phyloP scores from a whole-genome alignment of 2,888 invertebrate genomes.

The Morpho deidamia region DNA sequence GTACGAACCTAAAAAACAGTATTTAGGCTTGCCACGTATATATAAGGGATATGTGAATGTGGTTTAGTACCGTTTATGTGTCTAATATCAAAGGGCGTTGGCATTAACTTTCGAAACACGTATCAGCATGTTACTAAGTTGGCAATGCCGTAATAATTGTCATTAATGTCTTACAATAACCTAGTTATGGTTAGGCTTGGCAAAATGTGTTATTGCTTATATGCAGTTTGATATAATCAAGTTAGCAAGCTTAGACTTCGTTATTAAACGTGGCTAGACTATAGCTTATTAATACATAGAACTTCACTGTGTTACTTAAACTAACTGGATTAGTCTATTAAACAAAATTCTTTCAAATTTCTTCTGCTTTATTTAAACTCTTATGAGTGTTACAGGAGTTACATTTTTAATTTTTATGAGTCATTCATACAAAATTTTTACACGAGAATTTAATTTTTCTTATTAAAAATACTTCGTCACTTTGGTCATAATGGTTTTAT shows the following conservation, averaged over 20 bases:
- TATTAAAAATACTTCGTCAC: too few relatives aligned
- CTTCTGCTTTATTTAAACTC: too few relatives aligned
- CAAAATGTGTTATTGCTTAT: not conserved
- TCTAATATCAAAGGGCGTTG: slow-evolving; percentile 36
- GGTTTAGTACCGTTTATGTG: slow-evolving; percentile 11
- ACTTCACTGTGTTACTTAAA: not conserved
- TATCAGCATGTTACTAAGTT: slow-evolving; percentile 14
- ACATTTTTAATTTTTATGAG: too few relatives aligned
- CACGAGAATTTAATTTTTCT: too few relatives aligned
- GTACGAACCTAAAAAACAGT: too few relatives aligned
- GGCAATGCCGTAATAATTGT: slow-evolving; percentile 10
- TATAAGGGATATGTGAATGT: slow-evolving; percentile 8
- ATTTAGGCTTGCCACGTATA: slow-evolving; percentile 2
- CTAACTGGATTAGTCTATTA: too few relatives aligned
- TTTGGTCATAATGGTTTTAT: too few relatives aligned
- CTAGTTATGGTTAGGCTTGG: slow-evolving; percentile 4
- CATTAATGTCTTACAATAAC: slow-evolving; percentile 6
- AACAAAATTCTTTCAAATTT: too few relatives aligned
- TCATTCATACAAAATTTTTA: too few relatives aligned
- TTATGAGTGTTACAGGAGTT: too few relatives aligned
- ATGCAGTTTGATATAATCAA: slow-evolving; percentile 1
- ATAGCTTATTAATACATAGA: not conserved
- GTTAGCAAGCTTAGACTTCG: not conserved
- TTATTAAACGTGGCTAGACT: not conserved
- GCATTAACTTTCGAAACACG: slow-evolving; percentile 32